Evolutionary conservation across 2,113 vertebrate genomes (phyloP).

Genomic region (Galemys pyrenaicus): DNA sequence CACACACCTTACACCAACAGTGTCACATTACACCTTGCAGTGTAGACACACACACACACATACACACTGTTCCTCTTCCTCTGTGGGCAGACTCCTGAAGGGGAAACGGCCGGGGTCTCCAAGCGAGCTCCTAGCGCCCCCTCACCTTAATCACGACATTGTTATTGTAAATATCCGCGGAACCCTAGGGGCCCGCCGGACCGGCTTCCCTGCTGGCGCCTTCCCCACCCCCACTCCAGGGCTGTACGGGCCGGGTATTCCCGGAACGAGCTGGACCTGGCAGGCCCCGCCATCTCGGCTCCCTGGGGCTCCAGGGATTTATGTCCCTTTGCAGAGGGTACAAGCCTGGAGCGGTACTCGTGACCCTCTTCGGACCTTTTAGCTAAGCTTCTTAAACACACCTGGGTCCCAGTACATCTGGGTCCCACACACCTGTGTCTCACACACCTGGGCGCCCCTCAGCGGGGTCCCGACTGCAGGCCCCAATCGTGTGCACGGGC

Average conservation of each 20-base stretch:
- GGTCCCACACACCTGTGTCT: constrained; percentile 25
- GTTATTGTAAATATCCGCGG: constrained; percentile 62
- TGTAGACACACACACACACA: not conserved
- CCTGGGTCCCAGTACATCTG: constrained; percentile 59
- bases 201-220: constrained; percentile 49
- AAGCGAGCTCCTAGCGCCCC: not conserved
- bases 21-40: constrained; percentile 62
- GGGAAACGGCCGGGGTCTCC: not conserved
- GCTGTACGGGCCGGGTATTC: constrained; percentile 55
- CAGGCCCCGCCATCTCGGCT: constrained; percentile 51
- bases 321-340: constrained; percentile 10
- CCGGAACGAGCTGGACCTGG: constrained; percentile 70
- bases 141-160: not conserved
- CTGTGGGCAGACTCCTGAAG: not conserved
- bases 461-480: not conserved
- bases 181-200: not conserved
- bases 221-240: constrained; percentile 57
- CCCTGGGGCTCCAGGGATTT: not conserved
- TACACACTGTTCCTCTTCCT: not conserved
- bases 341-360: not conserved
- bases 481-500: not conserved
- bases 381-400: not conserved
- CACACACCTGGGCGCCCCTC: constrained; percentile 44
- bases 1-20: constrained; percentile 66
- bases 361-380: not conserved